Percentiles rank a stretch among this genome's conserved stretches.
Conservation (phyloP, 1,140 invertebrate genomes). For the Helicoverpa zea region DNA sequence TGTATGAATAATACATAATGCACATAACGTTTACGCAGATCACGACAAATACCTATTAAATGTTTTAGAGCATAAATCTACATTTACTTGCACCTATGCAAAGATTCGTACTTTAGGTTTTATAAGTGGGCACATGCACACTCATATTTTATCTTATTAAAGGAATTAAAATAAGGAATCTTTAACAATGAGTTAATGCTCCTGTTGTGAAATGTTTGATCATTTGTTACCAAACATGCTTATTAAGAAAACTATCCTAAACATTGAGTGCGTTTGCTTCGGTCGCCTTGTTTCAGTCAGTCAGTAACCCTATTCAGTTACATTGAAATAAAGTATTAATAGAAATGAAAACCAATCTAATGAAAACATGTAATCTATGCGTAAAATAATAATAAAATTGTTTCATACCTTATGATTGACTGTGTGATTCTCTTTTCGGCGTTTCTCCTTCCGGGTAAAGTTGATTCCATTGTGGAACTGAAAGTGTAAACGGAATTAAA, state of each 20-base stretch:
- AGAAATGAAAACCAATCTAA: too few relatives aligned
- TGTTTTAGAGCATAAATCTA: constrained; percentile 1
- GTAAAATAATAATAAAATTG: not conserved
- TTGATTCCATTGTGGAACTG: constrained; percentile 75
- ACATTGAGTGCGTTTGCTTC: too few relatives aligned
- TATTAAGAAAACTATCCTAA: too few relatives aligned
- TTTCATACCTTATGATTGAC: constrained; percentile 69
- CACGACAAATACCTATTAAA: constrained; percentile 10
- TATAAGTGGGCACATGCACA: not conserved
- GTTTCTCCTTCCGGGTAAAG: constrained; percentile 71
- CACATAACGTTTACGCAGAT: not conserved
- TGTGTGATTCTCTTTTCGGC: constrained; percentile 60
- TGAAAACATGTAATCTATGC: too few relatives aligned
- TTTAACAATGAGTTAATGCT: too few relatives aligned
- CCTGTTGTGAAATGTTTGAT: too few relatives aligned
- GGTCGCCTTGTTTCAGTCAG: too few relatives aligned
- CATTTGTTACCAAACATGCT: too few relatives aligned
- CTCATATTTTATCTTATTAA: too few relatives aligned
- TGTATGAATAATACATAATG: constrained; percentile 24
- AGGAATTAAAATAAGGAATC: too few relatives aligned
- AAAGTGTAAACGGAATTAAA: constrained; percentile 55
- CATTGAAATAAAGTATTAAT: too few relatives aligned
- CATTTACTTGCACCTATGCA: constrained; percentile 16
- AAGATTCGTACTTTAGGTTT: not conserved
- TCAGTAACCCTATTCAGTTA: too few relatives aligned